Conservation (phyloP, 2,113 vertebrate genomes). For the Butorides virescens region DNA sequence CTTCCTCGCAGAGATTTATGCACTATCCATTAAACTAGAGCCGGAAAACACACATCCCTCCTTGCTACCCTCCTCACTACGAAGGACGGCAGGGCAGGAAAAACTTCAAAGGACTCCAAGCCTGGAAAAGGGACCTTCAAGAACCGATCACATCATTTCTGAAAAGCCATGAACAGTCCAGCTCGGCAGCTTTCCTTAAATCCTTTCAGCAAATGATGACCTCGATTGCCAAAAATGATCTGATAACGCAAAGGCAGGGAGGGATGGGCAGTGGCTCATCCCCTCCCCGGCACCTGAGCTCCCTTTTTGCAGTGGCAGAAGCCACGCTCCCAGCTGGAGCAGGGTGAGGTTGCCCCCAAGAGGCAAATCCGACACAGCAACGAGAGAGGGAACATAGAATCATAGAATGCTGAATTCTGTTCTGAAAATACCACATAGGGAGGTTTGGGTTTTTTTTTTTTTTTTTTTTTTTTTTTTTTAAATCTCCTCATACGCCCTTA, state of each 20-base stretch:
- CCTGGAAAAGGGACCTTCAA: neutral
- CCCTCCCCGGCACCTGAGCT: neutral
- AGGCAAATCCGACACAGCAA: slow-evolving; percentile 33
- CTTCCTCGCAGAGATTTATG: neutral
- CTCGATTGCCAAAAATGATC: slow-evolving; percentile 6
- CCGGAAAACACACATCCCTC: neutral
- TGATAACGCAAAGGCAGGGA: neutral
- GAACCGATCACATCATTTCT: neutral
- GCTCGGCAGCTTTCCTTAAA: neutral
- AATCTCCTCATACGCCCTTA: neutral
- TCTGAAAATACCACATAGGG: neutral
- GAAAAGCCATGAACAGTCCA: neutral
- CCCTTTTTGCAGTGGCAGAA: neutral
- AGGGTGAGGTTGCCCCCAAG: slow-evolving; percentile 43
- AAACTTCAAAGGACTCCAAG: neutral
- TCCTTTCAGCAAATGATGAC: slow-evolving; percentile 15
- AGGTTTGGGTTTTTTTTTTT: no score
- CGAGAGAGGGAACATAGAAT: neutral
- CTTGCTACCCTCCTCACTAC: neutral
- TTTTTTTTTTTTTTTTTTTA: neutral
- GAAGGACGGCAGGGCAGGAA: neutral
- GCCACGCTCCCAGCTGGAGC: neutral
- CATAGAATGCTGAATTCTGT: neutral
- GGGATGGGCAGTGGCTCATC: neutral
- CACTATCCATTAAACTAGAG: neutral